Evolutionary conservation across 2,797 vertebrate genomes (phyloP), one percentile per base, ranked within the genome.

Genomic region (Anas flavirostris): DNA sequence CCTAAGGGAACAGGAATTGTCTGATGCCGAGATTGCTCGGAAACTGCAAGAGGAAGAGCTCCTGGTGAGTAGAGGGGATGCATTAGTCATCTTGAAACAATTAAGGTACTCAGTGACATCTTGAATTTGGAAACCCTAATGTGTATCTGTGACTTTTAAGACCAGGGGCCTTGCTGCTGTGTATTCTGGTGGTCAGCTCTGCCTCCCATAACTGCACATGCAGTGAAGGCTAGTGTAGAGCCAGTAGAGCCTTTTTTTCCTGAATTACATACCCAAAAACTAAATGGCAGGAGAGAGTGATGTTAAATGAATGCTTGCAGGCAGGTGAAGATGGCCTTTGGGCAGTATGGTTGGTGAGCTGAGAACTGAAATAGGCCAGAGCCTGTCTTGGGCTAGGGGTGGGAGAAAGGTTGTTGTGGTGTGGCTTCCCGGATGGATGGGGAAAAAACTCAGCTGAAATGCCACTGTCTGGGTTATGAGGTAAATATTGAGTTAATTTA

Each of bases 31-130:
- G 96, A 99, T 99, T 68, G 99, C 99, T 86, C 98, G 98, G 87
- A 99, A 94, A 85, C 92, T 99, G 68, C 99, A 99, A 82, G 98
- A 99, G 59, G 98, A 99, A 88, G 99, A 99, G 92, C 95, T 99
- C 19, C 97, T 98, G 98, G 99, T 99, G 88, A 97, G 98, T 19
- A 31, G 26, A 94, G 41, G 77, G 56, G n/a, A 2, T 70, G 15
- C 21, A 5, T 48, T 86, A 59, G 13, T 58, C 56, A 70, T 1
- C 29, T 82, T 0, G 0, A 80, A 77, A 43, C n/a, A 79, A 4
- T 48, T 48, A 44, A 83, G 28, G 11, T 59, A 52, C 23, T 26
- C 52, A 63, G 26, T 26, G 41, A 28, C 52, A 76, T 12, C 15
- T 82, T 84, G 17, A 41, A 33, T 59, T 68, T 76, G 35, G 31